Conservation (phyloP, 2,888 invertebrate genomes). For the Caprella mutica region DNA sequence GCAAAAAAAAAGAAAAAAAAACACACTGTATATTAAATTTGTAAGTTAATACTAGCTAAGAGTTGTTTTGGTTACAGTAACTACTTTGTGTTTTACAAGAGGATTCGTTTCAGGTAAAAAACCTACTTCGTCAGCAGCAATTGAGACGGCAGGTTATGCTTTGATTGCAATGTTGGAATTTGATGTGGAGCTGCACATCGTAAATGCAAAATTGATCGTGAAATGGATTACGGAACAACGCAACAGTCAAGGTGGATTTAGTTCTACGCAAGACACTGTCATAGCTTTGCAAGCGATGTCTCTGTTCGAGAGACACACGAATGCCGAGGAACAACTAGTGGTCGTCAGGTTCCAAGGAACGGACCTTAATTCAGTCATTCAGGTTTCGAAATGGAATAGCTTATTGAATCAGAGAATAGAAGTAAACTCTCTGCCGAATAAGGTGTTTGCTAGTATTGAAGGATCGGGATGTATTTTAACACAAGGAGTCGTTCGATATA, state of each 20-base stretch:
- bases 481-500: no score
- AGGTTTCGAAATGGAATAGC: constrained; percentile 42
- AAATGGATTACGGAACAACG: no score
- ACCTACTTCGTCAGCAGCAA: constrained; percentile 60
- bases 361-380: constrained; percentile 43
- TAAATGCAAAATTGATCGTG: constrained; percentile 50
- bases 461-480: constrained; percentile 50
- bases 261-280: no score
- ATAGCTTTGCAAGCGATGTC: constrained; percentile 41
- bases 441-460: constrained; percentile 43
- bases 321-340: constrained; percentile 42
- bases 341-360: constrained; percentile 40
- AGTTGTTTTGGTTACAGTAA: no score
- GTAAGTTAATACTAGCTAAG: not conserved
- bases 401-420: constrained; percentile 45
- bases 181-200: constrained; percentile 46
- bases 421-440: no score
- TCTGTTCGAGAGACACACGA: constrained; percentile 38
- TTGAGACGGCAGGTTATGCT: no score
- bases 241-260: no score
- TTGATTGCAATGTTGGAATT: constrained; percentile 50
- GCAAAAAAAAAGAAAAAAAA: no score
- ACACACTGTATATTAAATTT: no score
- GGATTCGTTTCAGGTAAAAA: no score
- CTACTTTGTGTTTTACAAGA: no score